Conservation (phyloP, 2,113 vertebrate genomes). For the Taurulus bubalis region DNA sequence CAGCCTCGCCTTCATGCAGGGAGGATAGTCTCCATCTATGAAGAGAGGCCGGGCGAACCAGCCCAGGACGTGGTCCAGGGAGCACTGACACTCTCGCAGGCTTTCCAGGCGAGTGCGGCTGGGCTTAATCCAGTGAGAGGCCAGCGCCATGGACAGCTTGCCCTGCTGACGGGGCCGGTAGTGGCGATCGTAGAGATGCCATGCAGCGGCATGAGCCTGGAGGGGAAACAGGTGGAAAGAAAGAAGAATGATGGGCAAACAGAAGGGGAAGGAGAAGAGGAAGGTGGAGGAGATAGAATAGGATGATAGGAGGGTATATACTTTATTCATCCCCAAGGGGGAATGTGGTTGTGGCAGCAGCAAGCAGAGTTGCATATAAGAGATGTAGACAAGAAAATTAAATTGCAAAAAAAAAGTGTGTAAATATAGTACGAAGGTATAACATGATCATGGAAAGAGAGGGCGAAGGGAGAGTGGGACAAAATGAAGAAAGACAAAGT, state of each 20-base stretch:
- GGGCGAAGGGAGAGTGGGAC: too few species aligned
- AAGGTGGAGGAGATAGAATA: neutral
- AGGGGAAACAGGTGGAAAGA: too few species aligned
- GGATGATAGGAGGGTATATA: too few species aligned
- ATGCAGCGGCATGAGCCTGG: slow-evolving; percentile 93
- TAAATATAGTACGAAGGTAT: too few species aligned
- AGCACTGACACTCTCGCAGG: slow-evolving; percentile 91
- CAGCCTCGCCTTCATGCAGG: slow-evolving; percentile 90
- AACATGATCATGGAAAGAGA: too few species aligned
- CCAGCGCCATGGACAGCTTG: slow-evolving; percentile 91
- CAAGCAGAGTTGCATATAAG: too few species aligned
- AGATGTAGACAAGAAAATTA: too few species aligned
- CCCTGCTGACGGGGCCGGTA: slow-evolving; percentile 90
- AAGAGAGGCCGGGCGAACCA: slow-evolving; percentile 98
- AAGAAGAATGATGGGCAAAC: too few species aligned
- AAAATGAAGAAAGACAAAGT: neutral
- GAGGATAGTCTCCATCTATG: slow-evolving; percentile 93
- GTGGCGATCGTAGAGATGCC: slow-evolving; percentile 92
- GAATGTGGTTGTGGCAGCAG: too few species aligned
- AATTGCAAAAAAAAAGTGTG: too few species aligned
- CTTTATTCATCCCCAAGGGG: too few species aligned
- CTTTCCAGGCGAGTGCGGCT: slow-evolving; percentile 84
- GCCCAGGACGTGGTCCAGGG: slow-evolving; percentile 93
- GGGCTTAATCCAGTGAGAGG: slow-evolving; percentile 96
- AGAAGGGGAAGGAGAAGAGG: neutral